These are phyloP conservation scores for Bambusicola thoracicus DNA, from an alignment of 2,113 vertebrate species.

Conservation along the genomic window DNA sequence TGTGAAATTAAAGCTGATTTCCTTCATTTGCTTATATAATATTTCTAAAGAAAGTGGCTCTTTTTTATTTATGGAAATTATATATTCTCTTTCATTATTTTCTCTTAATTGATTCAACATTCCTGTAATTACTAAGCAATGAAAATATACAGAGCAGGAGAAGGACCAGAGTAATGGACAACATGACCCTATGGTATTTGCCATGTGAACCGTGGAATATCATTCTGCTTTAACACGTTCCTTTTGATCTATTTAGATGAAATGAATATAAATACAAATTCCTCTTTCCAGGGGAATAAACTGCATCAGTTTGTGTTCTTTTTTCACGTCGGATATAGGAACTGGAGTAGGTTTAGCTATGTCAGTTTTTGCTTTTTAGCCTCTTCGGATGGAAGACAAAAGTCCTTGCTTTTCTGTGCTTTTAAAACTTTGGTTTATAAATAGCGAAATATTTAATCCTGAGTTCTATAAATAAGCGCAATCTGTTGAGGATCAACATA, in stretches of 20 bases:
- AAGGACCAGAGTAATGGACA: slow-evolving; percentile 47
- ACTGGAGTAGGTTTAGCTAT: neutral
- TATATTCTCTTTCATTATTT: slow-evolving; percentile 60
- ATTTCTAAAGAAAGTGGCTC: slow-evolving; percentile 48
- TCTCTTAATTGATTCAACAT: slow-evolving; percentile 68
- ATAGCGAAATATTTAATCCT: neutral
- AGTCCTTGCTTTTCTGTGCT: neutral
- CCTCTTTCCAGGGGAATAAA: slow-evolving; percentile 24
- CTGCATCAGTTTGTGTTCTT: neutral
- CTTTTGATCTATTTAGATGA: slow-evolving; percentile 49
- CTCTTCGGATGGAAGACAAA: neutral
- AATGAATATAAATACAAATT: slow-evolving; percentile 48
- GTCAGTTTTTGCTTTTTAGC: neutral
- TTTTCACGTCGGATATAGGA: neutral
- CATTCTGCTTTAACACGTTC: slow-evolving; percentile 46
- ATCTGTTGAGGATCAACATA: neutral
- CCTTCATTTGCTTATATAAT: slow-evolving; percentile 38
- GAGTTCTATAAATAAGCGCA: neutral
- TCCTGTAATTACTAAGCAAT: slow-evolving; percentile 63
- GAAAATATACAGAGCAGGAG: slow-evolving; percentile 44
- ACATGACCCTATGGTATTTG: slow-evolving; percentile 27
- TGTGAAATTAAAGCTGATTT: slow-evolving; percentile 64
- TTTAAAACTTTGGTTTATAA: neutral
- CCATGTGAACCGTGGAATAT: slow-evolving; percentile 22
- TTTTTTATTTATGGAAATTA: slow-evolving; percentile 68